phyloP scores from a whole-genome alignment of 2,888 invertebrate species.

The Drosophila prostipennis region DNA sequence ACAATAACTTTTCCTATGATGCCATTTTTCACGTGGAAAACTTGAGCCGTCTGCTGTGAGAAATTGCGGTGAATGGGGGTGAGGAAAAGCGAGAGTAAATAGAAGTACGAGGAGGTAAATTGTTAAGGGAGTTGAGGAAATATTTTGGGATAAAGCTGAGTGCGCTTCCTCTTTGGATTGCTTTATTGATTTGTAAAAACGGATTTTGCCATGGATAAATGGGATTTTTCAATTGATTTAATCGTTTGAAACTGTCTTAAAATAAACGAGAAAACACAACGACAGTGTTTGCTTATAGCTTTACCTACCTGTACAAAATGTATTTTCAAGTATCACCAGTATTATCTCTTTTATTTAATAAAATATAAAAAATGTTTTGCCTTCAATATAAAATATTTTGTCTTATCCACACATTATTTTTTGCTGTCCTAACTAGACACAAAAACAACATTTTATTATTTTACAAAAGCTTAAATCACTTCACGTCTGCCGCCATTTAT shows the following conservation, averaged over 20 bases:
- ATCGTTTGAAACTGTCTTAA: constrained; percentile 4
- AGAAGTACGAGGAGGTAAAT: constrained; percentile 7
- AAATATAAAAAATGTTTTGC: too few relatives aligned
- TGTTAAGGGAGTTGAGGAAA: background rate
- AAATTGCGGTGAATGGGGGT: constrained; percentile 26
- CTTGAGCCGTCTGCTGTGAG: constrained; percentile 51
- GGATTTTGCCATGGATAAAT: constrained; percentile 29
- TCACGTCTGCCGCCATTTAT: constrained; percentile 5
- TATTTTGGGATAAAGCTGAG: constrained; percentile 14
- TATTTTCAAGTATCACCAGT: too few relatives aligned
- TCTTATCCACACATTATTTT: too few relatives aligned
- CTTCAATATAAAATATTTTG: too few relatives aligned
- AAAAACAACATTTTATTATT: too few relatives aligned
- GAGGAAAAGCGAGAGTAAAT: constrained; percentile 1
- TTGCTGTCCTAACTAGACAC: too few relatives aligned
- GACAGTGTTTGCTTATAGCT: background rate
- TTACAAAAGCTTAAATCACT: background rate
- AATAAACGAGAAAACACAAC: background rate
- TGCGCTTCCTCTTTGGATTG: constrained; percentile 18
- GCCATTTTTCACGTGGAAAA: constrained; percentile 77
- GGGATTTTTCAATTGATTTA: constrained; percentile 22
- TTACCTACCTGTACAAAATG: background rate
- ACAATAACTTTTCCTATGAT: constrained; percentile 73
- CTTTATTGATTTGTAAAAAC: constrained; percentile 35
- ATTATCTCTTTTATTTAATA: too few relatives aligned